Evolutionary conservation across 2,797 vertebrate genomes (phyloP).

Genomic region (Cuniculus paca): DNA sequence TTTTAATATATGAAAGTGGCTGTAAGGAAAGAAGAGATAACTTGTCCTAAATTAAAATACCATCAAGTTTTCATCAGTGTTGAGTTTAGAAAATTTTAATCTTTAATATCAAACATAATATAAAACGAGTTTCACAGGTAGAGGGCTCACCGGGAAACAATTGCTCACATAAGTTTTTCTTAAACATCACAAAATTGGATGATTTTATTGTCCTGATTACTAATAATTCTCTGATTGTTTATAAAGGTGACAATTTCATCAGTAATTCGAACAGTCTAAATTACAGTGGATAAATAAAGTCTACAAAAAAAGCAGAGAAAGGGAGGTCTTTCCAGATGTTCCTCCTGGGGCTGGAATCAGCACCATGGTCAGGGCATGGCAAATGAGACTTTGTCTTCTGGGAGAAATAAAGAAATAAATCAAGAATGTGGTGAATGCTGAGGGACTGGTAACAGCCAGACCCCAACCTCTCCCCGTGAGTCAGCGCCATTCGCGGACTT

Average conservation of each 20-base stretch:
- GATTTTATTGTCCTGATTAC: slow-evolving; percentile 64
- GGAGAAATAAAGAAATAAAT: background rate
- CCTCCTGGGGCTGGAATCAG: background rate
- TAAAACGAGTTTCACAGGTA: slow-evolving; percentile 32
- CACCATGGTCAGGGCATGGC: background rate
- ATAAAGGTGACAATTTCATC: slow-evolving; percentile 56
- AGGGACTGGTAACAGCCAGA: too few species aligned
- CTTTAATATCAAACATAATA: slow-evolving; percentile 45
- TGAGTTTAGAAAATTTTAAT: slow-evolving; percentile 70
- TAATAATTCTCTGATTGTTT: slow-evolving; percentile 59
- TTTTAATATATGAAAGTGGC: slow-evolving; percentile 67
- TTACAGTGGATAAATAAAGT: background rate
- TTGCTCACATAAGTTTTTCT: slow-evolving; percentile 50
- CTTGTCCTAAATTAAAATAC: slow-evolving; percentile 71
- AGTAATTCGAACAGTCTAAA: slow-evolving; percentile 29
- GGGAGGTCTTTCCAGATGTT: background rate
- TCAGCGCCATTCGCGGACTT: too few species aligned
- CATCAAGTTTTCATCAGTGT: slow-evolving; percentile 67
- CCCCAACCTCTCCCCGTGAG: too few species aligned
- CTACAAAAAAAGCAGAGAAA: background rate
- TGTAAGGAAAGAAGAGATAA: slow-evolving; percentile 37
- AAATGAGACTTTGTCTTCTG: slow-evolving; percentile 27
- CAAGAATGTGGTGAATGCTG: too few species aligned
- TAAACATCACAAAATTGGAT: slow-evolving; percentile 48
- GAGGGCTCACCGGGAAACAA: slow-evolving; percentile 31